Evolutionary conservation across 2,797 vertebrate species (phyloP).

Genomic region (Acanthurus leucopareius): DNA sequence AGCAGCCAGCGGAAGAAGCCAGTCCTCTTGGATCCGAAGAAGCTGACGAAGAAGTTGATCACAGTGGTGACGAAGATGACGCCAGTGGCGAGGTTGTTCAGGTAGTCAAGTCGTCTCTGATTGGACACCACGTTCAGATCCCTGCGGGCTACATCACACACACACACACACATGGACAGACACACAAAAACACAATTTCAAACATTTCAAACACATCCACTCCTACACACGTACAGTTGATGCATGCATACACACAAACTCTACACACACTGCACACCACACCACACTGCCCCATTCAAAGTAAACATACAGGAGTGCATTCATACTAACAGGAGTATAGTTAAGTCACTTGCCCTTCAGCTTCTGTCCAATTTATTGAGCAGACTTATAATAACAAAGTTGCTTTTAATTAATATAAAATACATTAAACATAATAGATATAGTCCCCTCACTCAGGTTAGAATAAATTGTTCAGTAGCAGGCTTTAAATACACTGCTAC

Average conservation of each 20-base stretch:
- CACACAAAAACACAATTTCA: conserved; percentile 66
- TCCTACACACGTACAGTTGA: conserved; percentile 24
- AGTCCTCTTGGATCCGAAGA: conserved; percentile 83
- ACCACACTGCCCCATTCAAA: neutral
- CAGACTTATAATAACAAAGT: neutral
- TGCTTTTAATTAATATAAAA: neutral
- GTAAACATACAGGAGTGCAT: neutral
- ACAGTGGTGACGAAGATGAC: conserved; percentile 78
- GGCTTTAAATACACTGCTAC: too few relatives aligned
- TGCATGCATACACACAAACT: conserved; percentile 29
- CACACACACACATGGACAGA: conserved; percentile 50
- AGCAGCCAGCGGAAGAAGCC: conserved; percentile 84
- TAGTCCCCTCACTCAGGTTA: neutral
- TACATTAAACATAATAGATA: neutral
- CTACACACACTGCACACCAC: neutral
- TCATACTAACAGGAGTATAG: neutral
- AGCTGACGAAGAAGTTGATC: conserved; percentile 81
- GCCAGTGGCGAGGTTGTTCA: conserved; percentile 81
- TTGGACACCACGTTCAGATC: conserved; percentile 84
- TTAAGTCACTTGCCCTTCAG: conserved; percentile 29
- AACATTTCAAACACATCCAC: conserved; percentile 63
- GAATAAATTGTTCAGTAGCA: too few relatives aligned
- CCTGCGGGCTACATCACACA: conserved; percentile 77
- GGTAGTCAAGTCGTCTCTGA: conserved; percentile 83
- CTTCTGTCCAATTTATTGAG: conserved; percentile 6